phyloP scores from a whole-genome alignment of 1,140 invertebrate genomes.

The Drosophila orena region DNA sequence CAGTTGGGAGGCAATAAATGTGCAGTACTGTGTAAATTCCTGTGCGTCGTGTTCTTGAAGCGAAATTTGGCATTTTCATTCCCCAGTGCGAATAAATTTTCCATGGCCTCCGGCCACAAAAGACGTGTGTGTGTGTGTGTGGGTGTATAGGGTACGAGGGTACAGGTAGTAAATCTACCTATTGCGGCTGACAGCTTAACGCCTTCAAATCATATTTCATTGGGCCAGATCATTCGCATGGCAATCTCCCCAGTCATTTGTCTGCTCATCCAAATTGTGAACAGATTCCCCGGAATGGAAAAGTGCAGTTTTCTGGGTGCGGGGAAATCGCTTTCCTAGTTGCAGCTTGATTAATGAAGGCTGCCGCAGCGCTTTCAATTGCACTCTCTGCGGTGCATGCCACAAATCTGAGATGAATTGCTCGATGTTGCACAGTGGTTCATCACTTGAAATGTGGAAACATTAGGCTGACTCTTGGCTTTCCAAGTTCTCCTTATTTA shows the following conservation, averaged over 20 bases:
- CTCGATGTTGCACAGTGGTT: slow-evolving; percentile 27
- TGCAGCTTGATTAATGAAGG: slow-evolving; percentile 59
- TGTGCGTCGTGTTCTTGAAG: slow-evolving; percentile 42
- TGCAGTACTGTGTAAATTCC: slow-evolving; percentile 3
- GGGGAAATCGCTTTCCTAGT: slow-evolving; percentile 45
- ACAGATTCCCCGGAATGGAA: slow-evolving; percentile 1
- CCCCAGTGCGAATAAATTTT: slow-evolving; percentile 32
- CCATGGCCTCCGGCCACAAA: slow-evolving; percentile 11
- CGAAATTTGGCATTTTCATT: slow-evolving; percentile 57
- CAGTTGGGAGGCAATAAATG: slow-evolving; percentile 18
- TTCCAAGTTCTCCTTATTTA: not conserved
- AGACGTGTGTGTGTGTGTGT: no score
- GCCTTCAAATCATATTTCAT: slow-evolving; percentile 54
- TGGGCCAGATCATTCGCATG: slow-evolving; percentile 36
- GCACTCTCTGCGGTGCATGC: slow-evolving; percentile 25
- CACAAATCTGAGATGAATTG: slow-evolving; percentile 47
- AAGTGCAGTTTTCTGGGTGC: slow-evolving; percentile 13
- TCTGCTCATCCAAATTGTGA: slow-evolving; percentile 57
- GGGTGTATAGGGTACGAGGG: not conserved
- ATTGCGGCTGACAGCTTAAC: slow-evolving; percentile 53
- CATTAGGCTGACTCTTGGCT: not conserved
- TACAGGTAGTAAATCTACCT: slow-evolving; percentile 15
- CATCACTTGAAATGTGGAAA: slow-evolving; percentile 11
- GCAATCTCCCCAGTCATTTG: slow-evolving; percentile 52
- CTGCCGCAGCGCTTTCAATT: slow-evolving; percentile 54